A percentile compares a stretch with the other conserved stretches of the same genome.
Evolutionary conservation across 2,888 invertebrate species (phyloP).

Genomic region (Rotaria macrura): DNA sequence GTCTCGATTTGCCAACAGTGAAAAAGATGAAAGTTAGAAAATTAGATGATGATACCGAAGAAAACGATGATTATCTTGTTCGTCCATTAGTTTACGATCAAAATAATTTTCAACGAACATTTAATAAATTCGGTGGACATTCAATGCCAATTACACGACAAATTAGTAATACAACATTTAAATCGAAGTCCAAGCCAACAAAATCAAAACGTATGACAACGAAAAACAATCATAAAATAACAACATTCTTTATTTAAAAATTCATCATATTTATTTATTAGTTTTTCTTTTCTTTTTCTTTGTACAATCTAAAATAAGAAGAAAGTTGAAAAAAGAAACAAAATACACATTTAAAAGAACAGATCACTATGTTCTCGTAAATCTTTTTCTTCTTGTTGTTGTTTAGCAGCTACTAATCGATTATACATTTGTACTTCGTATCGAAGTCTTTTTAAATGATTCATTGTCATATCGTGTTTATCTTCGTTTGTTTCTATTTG

Average conservation of each 20-base stretch:
- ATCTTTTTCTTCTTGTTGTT: not conserved
- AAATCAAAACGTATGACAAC: not conserved
- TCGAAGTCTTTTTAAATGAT: not conserved
- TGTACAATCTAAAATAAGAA: not conserved
- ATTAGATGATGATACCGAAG: not conserved
- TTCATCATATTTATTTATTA: not conserved
- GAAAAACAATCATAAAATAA: not conserved
- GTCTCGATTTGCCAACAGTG: not conserved
- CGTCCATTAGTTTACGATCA: not conserved
- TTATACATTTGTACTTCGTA: not conserved
- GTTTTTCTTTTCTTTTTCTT: not conserved
- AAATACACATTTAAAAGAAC: not conserved
- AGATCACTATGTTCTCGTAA: not conserved
- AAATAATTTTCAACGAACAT: not conserved
- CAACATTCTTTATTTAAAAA: not conserved
- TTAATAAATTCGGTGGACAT: not conserved
- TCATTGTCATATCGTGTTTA: not conserved
- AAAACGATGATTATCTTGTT: not conserved
- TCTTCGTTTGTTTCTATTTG: not conserved
- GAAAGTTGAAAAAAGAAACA: not conserved
- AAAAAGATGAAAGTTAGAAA: not conserved
- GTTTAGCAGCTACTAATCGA: not conserved
- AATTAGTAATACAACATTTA: not conserved
- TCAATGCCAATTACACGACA: not conserved
- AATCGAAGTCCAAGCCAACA: not conserved